Percentiles rank a stretch among this genome's conserved stretches.
phyloP scores from a whole-genome alignment of 1,140 invertebrate genomes.

The Centruroides sculpturatus region DNA sequence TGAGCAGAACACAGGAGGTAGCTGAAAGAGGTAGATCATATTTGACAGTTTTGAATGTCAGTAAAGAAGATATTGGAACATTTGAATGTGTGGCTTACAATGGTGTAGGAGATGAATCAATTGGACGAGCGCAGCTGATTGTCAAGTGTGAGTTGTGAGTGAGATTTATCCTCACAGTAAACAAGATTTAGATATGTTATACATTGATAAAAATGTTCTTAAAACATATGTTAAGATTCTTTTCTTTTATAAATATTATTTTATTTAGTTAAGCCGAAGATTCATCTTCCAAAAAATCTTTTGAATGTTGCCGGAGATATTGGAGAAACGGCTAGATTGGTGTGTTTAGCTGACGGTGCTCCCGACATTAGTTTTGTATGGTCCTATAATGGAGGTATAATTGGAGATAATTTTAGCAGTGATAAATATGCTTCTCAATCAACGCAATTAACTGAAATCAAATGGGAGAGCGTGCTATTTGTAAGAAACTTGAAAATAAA shows the following conservation, averaged over 20 bases:
- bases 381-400: constrained; percentile 43
- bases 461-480: constrained; percentile 61
- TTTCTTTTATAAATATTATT: too few species aligned
- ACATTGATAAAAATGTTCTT: too few species aligned
- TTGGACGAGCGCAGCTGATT: constrained; percentile 42
- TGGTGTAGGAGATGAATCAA: constrained; percentile 61
- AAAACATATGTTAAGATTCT: too few species aligned
- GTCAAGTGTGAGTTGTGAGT: constrained; percentile 43
- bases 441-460: constrained; percentile 35
- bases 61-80: constrained; percentile 67
- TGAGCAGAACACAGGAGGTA: constrained; percentile 26
- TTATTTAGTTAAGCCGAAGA: constrained; percentile 61
- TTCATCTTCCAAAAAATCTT: constrained; percentile 63
- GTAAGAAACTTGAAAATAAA: constrained; percentile 59
- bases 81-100: constrained; percentile 86
- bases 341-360: constrained; percentile 63
- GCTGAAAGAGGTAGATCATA: constrained; percentile 50
- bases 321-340: constrained; percentile 59
- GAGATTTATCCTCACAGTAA: not conserved
- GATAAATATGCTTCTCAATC: constrained; percentile 52
- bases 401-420: constrained; percentile 26
- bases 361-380: constrained; percentile 69
- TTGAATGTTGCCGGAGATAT: constrained; percentile 74
- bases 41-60: constrained; percentile 58
- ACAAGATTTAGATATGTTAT: too few species aligned